These are phyloP conservation scores for Meandrusa payeni DNA, from an alignment of 2,888 invertebrate species.

Conservation along the genomic window DNA sequence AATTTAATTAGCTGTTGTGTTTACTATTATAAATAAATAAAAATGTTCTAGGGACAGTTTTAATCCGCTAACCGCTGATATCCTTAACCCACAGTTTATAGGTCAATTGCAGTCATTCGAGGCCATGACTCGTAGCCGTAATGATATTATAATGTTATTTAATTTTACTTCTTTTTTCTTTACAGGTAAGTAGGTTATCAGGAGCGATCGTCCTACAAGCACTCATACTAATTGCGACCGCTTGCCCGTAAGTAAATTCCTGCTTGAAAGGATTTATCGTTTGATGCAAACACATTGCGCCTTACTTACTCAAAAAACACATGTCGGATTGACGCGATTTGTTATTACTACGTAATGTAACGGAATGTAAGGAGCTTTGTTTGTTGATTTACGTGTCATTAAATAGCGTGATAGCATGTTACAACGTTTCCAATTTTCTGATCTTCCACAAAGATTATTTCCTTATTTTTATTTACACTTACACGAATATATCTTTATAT, in stretches of 20 bases:
- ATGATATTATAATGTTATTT: constrained; percentile 73
- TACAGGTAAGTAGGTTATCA: constrained; percentile 70
- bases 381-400: background rate
- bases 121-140: constrained; percentile 63
- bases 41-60: background rate
- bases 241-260: constrained; percentile 15
- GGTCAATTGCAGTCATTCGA: constrained; percentile 53
- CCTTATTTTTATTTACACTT: no score
- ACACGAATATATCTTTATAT: no score
- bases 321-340: background rate
- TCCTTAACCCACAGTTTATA: constrained; percentile 36
- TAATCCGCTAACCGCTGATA: constrained; percentile 31
- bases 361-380: no score
- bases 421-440: no score
- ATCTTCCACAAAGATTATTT: no score
- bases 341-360: no score
- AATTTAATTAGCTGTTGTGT: no score
- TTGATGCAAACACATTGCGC: constrained; percentile 7
- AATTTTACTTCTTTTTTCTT: constrained; percentile 58
- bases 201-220: constrained; percentile 13
- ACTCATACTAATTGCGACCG: constrained; percentile 13
- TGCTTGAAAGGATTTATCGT: constrained; percentile 19
- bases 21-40: no score
- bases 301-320: constrained; percentile 4
- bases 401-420: no score